A percentile compares a stretch with the other conserved stretches of the same genome.
Conservation (phyloP, 2,888 invertebrate species). For the Incurvaria masculella region DNA sequence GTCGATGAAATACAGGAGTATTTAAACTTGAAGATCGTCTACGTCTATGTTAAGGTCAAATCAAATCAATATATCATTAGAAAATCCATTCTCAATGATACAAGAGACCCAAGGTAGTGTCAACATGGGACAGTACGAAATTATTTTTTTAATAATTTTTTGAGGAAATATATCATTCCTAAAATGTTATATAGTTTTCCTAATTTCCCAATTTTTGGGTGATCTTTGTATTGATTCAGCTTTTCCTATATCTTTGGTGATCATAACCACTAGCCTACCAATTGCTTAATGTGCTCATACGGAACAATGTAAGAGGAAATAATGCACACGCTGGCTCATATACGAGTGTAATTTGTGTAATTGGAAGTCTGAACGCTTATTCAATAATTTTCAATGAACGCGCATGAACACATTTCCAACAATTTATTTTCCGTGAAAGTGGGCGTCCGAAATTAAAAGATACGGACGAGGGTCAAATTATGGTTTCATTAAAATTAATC, state of each 20-base stretch:
- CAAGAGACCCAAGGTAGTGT: slow-evolving; percentile 12
- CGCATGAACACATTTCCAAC: slow-evolving; percentile 33
- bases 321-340: slow-evolving; percentile 37
- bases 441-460: too few relatives aligned
- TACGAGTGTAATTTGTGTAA: slow-evolving; percentile 55
- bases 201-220: too few relatives aligned
- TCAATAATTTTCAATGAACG: slow-evolving; percentile 52
- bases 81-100: background rate
- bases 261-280: slow-evolving; percentile 29
- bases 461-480: too few relatives aligned
- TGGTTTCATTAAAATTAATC: too few relatives aligned
- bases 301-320: slow-evolving; percentile 52
- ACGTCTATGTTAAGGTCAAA: slow-evolving; percentile 1
- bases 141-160: slow-evolving; percentile 11
- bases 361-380: slow-evolving; percentile 49
- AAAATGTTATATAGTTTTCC: too few relatives aligned
- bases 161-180: too few relatives aligned
- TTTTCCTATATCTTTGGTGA: slow-evolving; percentile 14
- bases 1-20: slow-evolving; percentile 1
- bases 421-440: too few relatives aligned
- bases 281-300: slow-evolving; percentile 54
- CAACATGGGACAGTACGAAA: slow-evolving; percentile 15
- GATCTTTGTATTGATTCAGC: slow-evolving; percentile 13
- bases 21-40: background rate
- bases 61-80: background rate